Evolutionary conservation across 2,113 vertebrate species (phyloP).

Genomic region (Larimichthys crocea): DNA sequence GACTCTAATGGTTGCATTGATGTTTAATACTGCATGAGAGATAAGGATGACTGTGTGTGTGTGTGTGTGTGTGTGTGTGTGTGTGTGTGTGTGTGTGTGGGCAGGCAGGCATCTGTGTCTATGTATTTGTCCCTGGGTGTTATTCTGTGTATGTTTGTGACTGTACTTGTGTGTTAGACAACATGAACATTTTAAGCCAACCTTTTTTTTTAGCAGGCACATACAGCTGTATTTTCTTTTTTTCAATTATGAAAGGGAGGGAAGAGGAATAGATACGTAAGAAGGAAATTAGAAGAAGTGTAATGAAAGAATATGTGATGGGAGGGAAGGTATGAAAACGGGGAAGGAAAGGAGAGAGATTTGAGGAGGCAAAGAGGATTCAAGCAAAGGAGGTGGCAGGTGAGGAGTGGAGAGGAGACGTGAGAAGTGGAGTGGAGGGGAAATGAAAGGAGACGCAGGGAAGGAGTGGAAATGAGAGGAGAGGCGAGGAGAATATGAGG

Average conservation of each 20-base stretch:
- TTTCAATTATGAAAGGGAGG: constrained; percentile 2
- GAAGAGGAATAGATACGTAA: background rate
- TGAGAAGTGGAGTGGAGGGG: constrained; percentile 20
- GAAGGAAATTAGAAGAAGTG: constrained; percentile 20
- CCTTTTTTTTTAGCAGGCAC: constrained; percentile 32
- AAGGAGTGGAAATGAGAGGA: constrained; percentile 35
- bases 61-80: background rate
- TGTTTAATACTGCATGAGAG: constrained; percentile 69
- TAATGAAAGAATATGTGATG: constrained; percentile 20
- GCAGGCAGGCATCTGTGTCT: background rate
- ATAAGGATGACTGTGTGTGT: constrained; percentile 19
- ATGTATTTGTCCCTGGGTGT: constrained; percentile 10
- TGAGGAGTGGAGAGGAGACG: background rate
- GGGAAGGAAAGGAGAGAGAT: background rate
- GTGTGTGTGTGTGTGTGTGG: background rate
- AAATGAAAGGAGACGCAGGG: constrained; percentile 37
- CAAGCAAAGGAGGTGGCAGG: constrained; percentile 22
- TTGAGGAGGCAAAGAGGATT: constrained; percentile 6
- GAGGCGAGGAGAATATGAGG: constrained; percentile 35
- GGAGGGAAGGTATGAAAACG: background rate
- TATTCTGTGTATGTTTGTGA: background rate
- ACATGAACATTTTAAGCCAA: constrained; percentile 32
- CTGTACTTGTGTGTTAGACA: background rate
- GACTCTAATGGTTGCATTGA: constrained; percentile 61
- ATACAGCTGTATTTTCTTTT: constrained; percentile 3